These are phyloP conservation scores for Notiomystis cincta DNA, from an alignment of 2,113 vertebrate genomes.

Conservation along the genomic window DNA sequence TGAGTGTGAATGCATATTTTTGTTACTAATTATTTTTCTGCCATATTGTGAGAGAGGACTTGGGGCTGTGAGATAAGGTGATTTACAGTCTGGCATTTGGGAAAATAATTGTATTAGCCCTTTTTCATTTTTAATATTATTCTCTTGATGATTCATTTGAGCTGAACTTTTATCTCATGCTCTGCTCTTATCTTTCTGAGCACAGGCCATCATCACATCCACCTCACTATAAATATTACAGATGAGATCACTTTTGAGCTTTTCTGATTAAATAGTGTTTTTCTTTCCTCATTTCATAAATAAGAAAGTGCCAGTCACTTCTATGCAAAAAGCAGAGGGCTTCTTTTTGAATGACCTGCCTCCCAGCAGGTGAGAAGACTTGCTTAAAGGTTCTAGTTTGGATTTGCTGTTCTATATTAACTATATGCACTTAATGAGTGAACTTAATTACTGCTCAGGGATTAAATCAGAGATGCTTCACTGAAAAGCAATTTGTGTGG, in stretches of 20 bases:
- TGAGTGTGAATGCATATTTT: not conserved
- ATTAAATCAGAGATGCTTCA: not conserved
- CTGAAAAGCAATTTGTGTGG: not conserved
- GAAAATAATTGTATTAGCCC: not conserved
- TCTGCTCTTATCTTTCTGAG: not conserved
- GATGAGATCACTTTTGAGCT: not conserved
- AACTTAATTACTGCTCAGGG: not conserved
- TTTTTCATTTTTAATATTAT: not conserved
- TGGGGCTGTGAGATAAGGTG: not conserved
- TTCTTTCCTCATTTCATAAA: not conserved
- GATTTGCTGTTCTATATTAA: not conserved
- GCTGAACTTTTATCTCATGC: not conserved
- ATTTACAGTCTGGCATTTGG: not conserved
- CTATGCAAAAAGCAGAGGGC: not conserved
- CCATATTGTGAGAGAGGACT: not conserved
- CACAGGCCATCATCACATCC: not conserved
- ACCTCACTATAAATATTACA: not conserved
- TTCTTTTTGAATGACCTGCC: not conserved
- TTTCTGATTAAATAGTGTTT: not conserved
- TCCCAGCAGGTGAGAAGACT: not conserved
- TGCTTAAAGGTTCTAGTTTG: not conserved
- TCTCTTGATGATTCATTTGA: not conserved
- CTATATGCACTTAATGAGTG: not conserved
- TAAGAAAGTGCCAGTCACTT: not conserved
- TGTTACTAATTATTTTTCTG: not conserved